phyloP scores from a whole-genome alignment of 2,888 invertebrate species.

The Oscheius sp. region DNA sequence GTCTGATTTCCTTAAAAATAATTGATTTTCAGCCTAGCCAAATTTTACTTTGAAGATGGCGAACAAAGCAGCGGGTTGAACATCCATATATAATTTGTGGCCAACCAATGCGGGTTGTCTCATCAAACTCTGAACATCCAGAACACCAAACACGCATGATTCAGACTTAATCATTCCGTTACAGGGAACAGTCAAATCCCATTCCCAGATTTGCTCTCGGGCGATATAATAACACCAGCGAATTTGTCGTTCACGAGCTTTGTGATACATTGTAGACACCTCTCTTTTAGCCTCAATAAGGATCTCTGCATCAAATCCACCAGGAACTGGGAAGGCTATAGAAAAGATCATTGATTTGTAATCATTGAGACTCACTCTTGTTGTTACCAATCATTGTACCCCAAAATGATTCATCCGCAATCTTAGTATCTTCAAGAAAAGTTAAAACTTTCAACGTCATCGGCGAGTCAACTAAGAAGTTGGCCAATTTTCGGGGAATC shows the following conservation, averaged over 20 bases:
- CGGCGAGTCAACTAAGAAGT: constrained; percentile 27
- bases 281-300: too few species aligned
- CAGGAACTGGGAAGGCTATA: constrained; percentile 39
- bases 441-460: constrained; percentile 32
- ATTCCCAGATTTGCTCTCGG: constrained; percentile 12
- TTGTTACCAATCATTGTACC: constrained; percentile 38
- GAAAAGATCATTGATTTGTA: too few species aligned
- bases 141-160: constrained; percentile 46
- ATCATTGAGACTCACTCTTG: background rate
- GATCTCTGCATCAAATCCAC: constrained; percentile 30
- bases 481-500: constrained; percentile 38
- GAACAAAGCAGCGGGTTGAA: constrained; percentile 44
- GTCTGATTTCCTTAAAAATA: constrained; percentile 42
- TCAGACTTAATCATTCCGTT: background rate
- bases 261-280: too few species aligned
- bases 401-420: constrained; percentile 52
- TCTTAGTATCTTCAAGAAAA: constrained; percentile 34
- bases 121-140: constrained; percentile 33
- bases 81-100: constrained; percentile 50
- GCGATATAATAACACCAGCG: constrained; percentile 39
- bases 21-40: background rate
- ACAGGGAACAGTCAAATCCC: too few species aligned
- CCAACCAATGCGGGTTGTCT: constrained; percentile 36
- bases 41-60: constrained; percentile 40
- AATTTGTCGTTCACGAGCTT: background rate